Percentiles rank a stretch among this genome's conserved stretches.
Conservation (phyloP, 2,797 vertebrate genomes). For the Pseudopleuronectes americanus region DNA sequence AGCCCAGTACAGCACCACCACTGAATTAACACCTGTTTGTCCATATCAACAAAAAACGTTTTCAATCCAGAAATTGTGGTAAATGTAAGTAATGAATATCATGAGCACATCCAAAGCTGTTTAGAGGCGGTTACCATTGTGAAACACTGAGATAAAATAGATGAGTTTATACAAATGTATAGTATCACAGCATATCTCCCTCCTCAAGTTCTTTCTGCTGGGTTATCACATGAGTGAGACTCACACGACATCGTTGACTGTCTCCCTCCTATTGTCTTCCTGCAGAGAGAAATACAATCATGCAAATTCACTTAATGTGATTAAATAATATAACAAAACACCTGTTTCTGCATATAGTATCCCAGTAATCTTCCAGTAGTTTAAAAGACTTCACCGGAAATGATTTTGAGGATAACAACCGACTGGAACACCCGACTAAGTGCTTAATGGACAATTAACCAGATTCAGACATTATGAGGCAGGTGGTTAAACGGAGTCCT, state of each 20-base stretch:
- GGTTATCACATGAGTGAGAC: constrained; percentile 15
- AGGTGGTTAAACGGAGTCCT: constrained; percentile 40
- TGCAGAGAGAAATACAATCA: constrained; percentile 26
- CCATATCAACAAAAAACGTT: no score
- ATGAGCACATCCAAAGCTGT: no score
- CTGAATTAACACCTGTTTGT: no score
- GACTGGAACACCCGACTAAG: constrained; percentile 25
- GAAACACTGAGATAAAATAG: no score
- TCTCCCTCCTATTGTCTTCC: constrained; percentile 30
- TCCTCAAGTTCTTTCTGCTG: not conserved
- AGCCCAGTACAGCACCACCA: no score
- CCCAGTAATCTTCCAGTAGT: constrained; percentile 11
- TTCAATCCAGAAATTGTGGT: no score
- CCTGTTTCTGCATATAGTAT: not conserved
- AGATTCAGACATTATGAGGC: constrained; percentile 14
- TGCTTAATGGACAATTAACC: constrained; percentile 34
- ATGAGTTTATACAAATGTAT: no score
- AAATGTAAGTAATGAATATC: no score
- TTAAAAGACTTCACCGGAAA: constrained; percentile 29
- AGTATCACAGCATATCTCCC: no score
- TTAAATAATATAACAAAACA: constrained; percentile 28
- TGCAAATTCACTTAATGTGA: constrained; percentile 30
- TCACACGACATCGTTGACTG: constrained; percentile 19
- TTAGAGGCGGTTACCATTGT: no score
- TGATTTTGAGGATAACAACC: constrained; percentile 14